phyloP scores from a whole-genome alignment of 2,888 invertebrate species.

The Campoplex nolae region DNA sequence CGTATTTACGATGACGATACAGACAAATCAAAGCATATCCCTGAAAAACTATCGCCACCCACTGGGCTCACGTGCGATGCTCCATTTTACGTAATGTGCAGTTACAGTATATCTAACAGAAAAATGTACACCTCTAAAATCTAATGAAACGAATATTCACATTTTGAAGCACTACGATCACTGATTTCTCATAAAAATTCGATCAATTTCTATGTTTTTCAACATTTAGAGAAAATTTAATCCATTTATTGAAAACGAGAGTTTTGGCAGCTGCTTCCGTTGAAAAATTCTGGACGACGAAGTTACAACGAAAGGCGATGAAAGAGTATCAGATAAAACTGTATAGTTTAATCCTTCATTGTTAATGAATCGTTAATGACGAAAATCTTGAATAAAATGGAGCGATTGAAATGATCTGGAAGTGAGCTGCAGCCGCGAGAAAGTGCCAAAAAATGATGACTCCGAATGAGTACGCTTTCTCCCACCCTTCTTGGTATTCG shows the following conservation, averaged over 20 bases:
- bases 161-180: background rate
- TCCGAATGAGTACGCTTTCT: background rate
- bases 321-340: conserved; percentile 45
- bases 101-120: background rate
- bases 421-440: conserved; percentile 32
- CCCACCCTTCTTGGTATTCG: background rate
- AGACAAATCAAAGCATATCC: conserved; percentile 3
- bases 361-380: background rate
- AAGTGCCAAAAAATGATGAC: conserved; percentile 59
- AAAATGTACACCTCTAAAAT: background rate
- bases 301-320: background rate
- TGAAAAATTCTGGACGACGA: background rate
- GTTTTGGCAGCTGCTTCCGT: background rate
- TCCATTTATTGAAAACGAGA: background rate
- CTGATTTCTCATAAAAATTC: background rate
- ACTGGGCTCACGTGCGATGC: background rate
- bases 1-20: background rate
- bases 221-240: background rate
- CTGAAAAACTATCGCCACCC: background rate
- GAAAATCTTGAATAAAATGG: conserved; percentile 70
- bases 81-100: background rate
- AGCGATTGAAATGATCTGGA: conserved; percentile 34
- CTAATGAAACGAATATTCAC: background rate
- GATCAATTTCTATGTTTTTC: background rate
- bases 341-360: background rate